Percentiles rank a stretch among this genome's conserved stretches.
phyloP scores from a whole-genome alignment of 2,888 invertebrate species.

The Sinopyrophorus schimmeli region DNA sequence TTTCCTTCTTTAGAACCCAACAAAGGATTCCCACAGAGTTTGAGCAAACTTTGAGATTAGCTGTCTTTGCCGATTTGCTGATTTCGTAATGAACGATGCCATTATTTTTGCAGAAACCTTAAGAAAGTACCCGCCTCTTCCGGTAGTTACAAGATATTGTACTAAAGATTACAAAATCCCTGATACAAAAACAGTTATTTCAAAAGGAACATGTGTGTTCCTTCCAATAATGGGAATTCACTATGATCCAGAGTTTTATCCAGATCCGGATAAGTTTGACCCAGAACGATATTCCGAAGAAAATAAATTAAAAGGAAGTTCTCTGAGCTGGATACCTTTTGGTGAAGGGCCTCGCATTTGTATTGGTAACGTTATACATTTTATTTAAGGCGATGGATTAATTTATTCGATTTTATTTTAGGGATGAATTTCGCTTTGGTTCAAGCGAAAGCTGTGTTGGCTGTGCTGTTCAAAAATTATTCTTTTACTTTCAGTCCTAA shows the following conservation, averaged over 20 bases:
- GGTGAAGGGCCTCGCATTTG: too few relatives aligned
- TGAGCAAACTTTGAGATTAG: too few relatives aligned
- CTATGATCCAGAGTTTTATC: conserved; percentile 42
- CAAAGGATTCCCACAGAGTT: too few relatives aligned
- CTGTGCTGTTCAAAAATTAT: background rate
- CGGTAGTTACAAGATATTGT: conserved; percentile 34
- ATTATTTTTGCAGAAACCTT: too few relatives aligned
- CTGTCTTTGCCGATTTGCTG: too few relatives aligned
- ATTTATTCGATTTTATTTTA: background rate
- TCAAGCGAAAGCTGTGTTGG: background rate
- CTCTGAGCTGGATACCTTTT: conserved; percentile 38
- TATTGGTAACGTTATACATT: conserved; percentile 37
- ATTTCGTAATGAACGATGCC: too few relatives aligned
- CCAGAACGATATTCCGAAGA: conserved; percentile 42
- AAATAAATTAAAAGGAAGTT: conserved; percentile 34
- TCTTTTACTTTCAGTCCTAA: background rate
- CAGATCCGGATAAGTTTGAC: conserved; percentile 40
- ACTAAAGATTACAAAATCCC: conserved; percentile 44
- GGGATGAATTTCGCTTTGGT: background rate
- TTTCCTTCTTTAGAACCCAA: conserved; percentile 31
- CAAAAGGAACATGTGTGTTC: conserved; percentile 44
- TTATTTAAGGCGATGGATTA: background rate
- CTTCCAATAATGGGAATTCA: conserved; percentile 43
- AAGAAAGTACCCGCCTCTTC: conserved; percentile 47
- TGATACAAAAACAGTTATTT: conserved; percentile 42